Evolutionary conservation across 1,140 invertebrate species (phyloP).

Genomic region (Scaptomyza graminum): DNA sequence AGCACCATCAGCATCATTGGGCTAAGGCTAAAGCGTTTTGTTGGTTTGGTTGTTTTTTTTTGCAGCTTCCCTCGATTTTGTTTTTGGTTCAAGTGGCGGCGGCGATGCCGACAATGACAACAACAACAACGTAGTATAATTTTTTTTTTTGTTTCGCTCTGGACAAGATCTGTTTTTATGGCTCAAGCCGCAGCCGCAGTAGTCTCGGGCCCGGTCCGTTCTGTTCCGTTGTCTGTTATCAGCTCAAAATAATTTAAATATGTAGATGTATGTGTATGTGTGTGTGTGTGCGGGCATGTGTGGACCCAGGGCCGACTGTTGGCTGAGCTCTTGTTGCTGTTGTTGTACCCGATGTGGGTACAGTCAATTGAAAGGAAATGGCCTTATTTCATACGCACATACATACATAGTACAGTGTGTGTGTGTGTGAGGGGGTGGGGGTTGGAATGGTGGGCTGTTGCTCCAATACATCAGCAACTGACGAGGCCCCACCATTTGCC

Average conservation of each 20-base stretch:
- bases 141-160: conserved; percentile 56
- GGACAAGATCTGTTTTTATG: conserved; percentile 71
- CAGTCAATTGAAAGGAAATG: conserved; percentile 83
- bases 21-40: conserved; percentile 44
- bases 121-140: conserved; percentile 55
- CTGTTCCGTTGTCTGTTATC: conserved; percentile 72
- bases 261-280: conserved; percentile 28
- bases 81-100: conserved; percentile 70
- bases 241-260: conserved; percentile 82
- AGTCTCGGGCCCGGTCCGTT: conserved; percentile 41
- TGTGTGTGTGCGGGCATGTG: conserved; percentile 55
- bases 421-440: neutral
- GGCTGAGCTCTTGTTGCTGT: conserved; percentile 36
- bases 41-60: conserved; percentile 29
- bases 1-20: conserved; percentile 24
- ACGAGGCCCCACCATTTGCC: conserved; percentile 19
- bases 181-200: conserved; percentile 66
- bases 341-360: conserved; percentile 74
- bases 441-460: neutral
- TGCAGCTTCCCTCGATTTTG: conserved; percentile 73
- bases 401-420: conserved; percentile 70
- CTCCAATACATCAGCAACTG: conserved; percentile 28
- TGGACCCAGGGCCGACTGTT: conserved; percentile 57
- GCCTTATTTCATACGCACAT: conserved; percentile 80
- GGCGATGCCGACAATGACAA: conserved; percentile 26